A percentile compares a stretch with the other conserved stretches of the same genome.
Conservation (phyloP, 1,140 invertebrate genomes). For the Metaphire vulgaris region DNA sequence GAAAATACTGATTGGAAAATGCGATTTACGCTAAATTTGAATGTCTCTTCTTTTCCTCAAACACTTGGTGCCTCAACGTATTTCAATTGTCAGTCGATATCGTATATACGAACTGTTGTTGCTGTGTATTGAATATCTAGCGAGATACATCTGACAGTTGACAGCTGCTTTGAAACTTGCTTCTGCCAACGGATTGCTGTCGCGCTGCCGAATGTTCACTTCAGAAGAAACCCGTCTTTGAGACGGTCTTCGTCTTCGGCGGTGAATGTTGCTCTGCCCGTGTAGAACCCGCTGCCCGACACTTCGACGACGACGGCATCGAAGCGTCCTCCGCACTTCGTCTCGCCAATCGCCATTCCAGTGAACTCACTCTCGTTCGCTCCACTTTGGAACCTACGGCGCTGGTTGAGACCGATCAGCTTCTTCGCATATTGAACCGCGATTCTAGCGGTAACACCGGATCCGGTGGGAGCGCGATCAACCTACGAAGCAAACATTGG, state of each 20-base stretch:
- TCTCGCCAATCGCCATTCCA: constrained; percentile 32
- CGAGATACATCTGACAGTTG: too few species aligned
- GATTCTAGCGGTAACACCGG: constrained; percentile 43
- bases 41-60: too few species aligned
- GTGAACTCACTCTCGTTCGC: constrained; percentile 36
- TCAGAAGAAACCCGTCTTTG: constrained; percentile 37
- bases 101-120: too few species aligned
- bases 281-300: constrained; percentile 41
- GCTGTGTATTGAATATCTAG: too few species aligned
- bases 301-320: constrained; percentile 43
- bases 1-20: too few species aligned
- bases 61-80: too few species aligned
- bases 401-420: constrained; percentile 36
- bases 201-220: too few species aligned
- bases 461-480: constrained; percentile 47
- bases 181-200: too few species aligned
- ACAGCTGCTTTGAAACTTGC: too few species aligned
- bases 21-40: too few species aligned
- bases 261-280: constrained; percentile 36
- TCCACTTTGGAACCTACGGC: constrained; percentile 36
- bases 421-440: constrained; percentile 42
- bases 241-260: constrained; percentile 41
- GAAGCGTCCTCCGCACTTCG: not conserved
- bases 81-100: too few species aligned
- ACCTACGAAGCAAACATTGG: constrained; percentile 36